Percentiles rank a stretch among this genome's conserved stretches.
phyloP scores from a whole-genome alignment of 1,140 invertebrate species.

The Panagrolaimus sp. region DNA sequence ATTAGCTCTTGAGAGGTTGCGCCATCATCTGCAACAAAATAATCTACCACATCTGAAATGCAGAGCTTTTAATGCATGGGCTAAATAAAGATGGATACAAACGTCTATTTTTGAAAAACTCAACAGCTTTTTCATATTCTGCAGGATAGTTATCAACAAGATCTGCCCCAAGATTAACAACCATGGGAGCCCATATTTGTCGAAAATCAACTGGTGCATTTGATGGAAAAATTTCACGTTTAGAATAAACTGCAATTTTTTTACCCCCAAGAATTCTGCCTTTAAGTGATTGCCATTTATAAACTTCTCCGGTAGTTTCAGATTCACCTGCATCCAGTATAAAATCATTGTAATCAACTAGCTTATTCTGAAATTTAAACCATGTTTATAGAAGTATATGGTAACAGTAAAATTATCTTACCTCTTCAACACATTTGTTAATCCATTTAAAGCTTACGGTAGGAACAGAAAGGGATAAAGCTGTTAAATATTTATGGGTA shows the following conservation, averaged over 20 bases:
- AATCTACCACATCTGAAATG: neutral
- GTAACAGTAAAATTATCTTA: neutral
- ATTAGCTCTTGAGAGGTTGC: neutral
- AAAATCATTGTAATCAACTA: slow-evolving; percentile 36
- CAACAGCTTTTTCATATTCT: neutral
- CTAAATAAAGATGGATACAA: neutral
- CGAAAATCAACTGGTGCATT: neutral
- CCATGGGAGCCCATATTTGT: neutral
- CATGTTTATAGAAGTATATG: neutral
- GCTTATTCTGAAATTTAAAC: slow-evolving; percentile 29
- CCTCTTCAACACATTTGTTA: slow-evolving; percentile 38
- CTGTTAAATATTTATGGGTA: slow-evolving; percentile 54
- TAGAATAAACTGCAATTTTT: no score
- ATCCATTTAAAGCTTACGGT: slow-evolving; percentile 49
- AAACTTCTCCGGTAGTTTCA: neutral
- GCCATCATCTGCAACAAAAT: neutral
- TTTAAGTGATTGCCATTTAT: no score
- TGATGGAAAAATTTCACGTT: no score
- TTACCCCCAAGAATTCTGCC: no score
- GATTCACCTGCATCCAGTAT: slow-evolving; percentile 41
- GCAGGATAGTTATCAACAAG: neutral
- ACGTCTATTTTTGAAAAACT: no score
- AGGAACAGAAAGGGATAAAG: slow-evolving; percentile 47
- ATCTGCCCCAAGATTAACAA: neutral
- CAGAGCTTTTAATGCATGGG: no score